Base-by-base conservation (phyloP, 2,113 vertebrate genomes). In the Melanostigma gelatinosum region DNA sequence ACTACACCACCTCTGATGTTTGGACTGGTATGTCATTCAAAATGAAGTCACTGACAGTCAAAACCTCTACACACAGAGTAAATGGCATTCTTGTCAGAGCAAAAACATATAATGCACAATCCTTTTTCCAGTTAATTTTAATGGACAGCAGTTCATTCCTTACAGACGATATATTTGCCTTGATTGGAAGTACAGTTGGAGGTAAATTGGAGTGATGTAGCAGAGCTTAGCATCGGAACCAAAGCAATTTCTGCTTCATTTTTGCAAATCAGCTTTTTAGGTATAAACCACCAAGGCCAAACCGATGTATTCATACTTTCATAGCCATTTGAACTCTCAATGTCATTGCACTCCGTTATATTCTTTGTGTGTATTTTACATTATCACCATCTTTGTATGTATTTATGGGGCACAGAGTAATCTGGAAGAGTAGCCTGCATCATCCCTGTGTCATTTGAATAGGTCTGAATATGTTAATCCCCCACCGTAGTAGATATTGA, bases 391-490 rank as follows among this genome's bases (percentile, higher is more conserved):
- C 84, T 87, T 69, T 90, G 82, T 88, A 73, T 91, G 86, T 84
- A 80, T 94, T 92, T 87, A 89, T 44, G 78, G 80, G 62, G 65
- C 77, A 86, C 83, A 58, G 82, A 90, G 91, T 92, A 92, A 93
- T 93, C 88, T 89, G 69, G 79, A 81, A 88, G 80, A 85, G 83
- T 88, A 87, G 72, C 87, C 87, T 66, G 82, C 80, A 83, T 90
- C 82, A 79, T 85, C 80, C 83, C 83, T 75, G 84, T 88, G 79
- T 90, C 71, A 89, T 91, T 88, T 91, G 80, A 90, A 92, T 86
- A 87, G 87, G 83, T 85, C 81, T 92, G 90, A 90, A 92, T 92
- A 93, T 91, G 92, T 89, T 92, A 90, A 94, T 93, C 92, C 82
- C 75, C 75, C 85, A 88, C 84, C 88, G 89, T 80, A 70, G 81